A percentile compares a stretch with the other conserved stretches of the same genome.
These are phyloP conservation scores for Anabacerthia variegaticeps DNA, from an alignment of 2,797 vertebrate species.

Conservation along the genomic window DNA sequence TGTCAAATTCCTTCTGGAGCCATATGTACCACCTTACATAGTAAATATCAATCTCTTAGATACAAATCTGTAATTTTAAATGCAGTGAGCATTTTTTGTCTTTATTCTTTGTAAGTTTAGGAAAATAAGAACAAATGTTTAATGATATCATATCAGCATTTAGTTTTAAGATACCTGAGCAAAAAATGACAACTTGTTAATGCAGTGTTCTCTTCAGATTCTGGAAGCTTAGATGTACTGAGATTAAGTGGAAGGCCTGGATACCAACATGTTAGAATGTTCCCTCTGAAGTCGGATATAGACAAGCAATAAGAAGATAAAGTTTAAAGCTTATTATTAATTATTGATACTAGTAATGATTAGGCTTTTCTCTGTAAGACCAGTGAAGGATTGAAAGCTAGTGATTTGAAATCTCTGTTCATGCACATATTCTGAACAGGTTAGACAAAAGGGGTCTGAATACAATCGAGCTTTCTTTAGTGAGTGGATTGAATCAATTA, in stretches of 20 bases:
- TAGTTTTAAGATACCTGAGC: neutral
- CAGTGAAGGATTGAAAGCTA: neutral
- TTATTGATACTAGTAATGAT: neutral
- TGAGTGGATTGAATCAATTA: neutral
- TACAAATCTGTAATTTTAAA: neutral
- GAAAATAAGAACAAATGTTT: neutral
- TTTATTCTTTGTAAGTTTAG: neutral
- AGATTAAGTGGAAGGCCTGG: neutral
- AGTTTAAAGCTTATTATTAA: neutral
- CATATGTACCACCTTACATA: neutral
- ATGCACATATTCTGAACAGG: neutral
- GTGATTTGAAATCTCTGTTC: neutral
- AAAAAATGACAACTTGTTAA: neutral
- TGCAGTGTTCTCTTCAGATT: neutral
- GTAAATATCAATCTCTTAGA: neutral
- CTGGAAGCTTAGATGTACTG: neutral
- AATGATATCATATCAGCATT: neutral
- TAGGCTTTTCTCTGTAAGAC: neutral
- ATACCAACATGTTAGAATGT: neutral
- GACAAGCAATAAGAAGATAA: neutral
- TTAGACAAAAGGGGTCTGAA: neutral
- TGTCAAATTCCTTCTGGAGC: neutral
- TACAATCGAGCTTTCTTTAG: neutral
- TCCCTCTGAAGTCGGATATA: neutral
- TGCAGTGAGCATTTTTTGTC: neutral